phyloP scores from a whole-genome alignment of 2,888 invertebrate species.

The Drosophila multiciliata region DNA sequence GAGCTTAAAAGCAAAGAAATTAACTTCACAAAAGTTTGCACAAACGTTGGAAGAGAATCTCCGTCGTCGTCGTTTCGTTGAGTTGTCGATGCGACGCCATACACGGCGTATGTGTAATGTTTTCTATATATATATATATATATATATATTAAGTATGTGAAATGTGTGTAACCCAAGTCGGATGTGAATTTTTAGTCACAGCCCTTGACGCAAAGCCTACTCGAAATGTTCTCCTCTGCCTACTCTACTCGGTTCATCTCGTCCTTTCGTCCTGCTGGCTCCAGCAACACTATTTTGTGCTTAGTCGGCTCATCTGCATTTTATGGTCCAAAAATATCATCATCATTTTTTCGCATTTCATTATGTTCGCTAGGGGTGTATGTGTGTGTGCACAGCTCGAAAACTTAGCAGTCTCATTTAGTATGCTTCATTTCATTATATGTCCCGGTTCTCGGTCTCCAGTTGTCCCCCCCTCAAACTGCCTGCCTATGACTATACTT shows the following conservation, averaged over 20 bases:
- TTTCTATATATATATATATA: neutral
- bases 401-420: constrained; percentile 81
- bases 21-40: constrained; percentile 69
- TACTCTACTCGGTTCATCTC: constrained; percentile 9
- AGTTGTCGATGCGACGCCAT: constrained; percentile 65
- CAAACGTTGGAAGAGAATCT: constrained; percentile 41
- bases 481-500: constrained; percentile 57
- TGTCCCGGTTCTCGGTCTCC: constrained; percentile 40
- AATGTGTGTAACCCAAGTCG: constrained; percentile 29
- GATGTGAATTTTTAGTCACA: constrained; percentile 31
- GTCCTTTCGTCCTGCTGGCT: constrained; percentile 13
- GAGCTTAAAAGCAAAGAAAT: constrained; percentile 78
- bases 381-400: constrained; percentile 35
- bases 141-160: neutral
- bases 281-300: constrained; percentile 74
- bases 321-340: constrained; percentile 81
- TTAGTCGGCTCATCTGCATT: constrained; percentile 83
- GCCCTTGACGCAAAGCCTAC: constrained; percentile 37
- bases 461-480: constrained; percentile 1
- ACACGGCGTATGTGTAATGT: constrained; percentile 48
- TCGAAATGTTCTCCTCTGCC: constrained; percentile 41
- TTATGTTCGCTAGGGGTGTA: constrained; percentile 58
- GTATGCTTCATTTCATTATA: constrained; percentile 78
- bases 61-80: constrained; percentile 2
- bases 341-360: constrained; percentile 82